phyloP scores from a whole-genome alignment of 1,140 invertebrate species.

The Pentalonia nigronervosa region DNA sequence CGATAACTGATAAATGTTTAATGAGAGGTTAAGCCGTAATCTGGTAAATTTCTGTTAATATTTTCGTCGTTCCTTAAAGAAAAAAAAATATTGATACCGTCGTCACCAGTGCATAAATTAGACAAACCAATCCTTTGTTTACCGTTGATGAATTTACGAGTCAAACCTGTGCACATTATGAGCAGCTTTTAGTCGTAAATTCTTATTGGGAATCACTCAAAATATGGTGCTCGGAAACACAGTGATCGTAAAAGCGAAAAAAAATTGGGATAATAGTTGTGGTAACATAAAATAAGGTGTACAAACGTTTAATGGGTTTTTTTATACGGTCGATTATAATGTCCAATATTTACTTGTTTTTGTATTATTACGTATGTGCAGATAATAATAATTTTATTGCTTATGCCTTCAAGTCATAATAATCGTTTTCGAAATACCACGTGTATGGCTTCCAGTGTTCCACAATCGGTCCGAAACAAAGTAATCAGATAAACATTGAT shows the following conservation, averaged over 20 bases:
- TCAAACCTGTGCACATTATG: neutral
- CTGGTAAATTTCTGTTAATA: neutral
- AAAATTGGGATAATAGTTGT: slow-evolving; percentile 17
- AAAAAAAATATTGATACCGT: neutral
- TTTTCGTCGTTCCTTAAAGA: neutral
- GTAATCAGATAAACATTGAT: slow-evolving; percentile 26
- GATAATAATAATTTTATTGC: slow-evolving; percentile 45
- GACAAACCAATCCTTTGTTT: slow-evolving; percentile 8
- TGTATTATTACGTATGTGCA: neutral
- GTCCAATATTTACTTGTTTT: slow-evolving; percentile 22
- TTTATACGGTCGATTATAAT: slow-evolving; percentile 6
- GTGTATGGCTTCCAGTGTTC: neutral
- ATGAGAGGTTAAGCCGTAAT: neutral
- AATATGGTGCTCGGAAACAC: neutral
- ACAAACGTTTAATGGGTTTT: slow-evolving; percentile 21
- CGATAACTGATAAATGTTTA: slow-evolving; percentile 25
- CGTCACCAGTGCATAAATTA: neutral
- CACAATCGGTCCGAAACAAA: neutral
- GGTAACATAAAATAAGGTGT: slow-evolving; percentile 35
- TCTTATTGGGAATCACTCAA: neutral
- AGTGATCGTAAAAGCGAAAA: slow-evolving; percentile 27
- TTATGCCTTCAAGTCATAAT: slow-evolving; percentile 25
- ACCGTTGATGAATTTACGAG: slow-evolving; percentile 36
- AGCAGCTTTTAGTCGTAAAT: slow-evolving; percentile 11
- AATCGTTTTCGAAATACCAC: slow-evolving; percentile 24